A percentile compares a stretch with the other conserved stretches of the same genome.
These are phyloP conservation scores for Acropternis orthonyx DNA, from an alignment of 2,797 vertebrate genomes.

Conservation along the genomic window DNA sequence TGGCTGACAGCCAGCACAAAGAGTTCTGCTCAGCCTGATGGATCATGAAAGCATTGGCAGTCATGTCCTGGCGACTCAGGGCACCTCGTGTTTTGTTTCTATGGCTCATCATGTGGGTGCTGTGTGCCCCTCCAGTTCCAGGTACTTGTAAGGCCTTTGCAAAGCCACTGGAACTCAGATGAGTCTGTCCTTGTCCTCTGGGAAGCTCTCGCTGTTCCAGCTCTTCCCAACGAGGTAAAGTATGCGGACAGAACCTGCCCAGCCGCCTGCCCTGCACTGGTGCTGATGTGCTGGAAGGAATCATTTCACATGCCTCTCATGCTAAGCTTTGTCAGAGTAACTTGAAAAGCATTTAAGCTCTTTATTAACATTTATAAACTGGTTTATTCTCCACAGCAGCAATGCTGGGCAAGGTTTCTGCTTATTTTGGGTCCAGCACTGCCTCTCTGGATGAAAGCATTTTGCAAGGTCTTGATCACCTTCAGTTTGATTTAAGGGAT, in stretches of 20 bases:
- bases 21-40: neutral
- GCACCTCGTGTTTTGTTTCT: neutral
- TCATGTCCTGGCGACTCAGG: accelerated
- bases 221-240: slow-evolving; percentile 42
- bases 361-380: neutral
- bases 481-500: neutral
- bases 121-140: accelerated
- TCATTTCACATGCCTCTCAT: accelerated
- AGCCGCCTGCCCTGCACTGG: neutral
- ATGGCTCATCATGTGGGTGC: accelerated
- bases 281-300: neutral
- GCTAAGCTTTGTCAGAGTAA: neutral
- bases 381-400: neutral
- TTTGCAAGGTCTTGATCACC: neutral
- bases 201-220: accelerated
- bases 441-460: neutral
- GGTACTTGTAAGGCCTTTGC: neutral
- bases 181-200: accelerated
- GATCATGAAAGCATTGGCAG: accelerated
- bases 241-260: neutral
- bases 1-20: neutral
- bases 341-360: slow-evolving; percentile 4
- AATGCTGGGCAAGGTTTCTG: neutral
- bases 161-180: neutral
- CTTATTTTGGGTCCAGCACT: neutral